Percentiles rank a stretch among this genome's conserved stretches.
Evolutionary conservation across 2,888 invertebrate genomes (phyloP).

Genomic region (Ptychoptera contaminata): DNA sequence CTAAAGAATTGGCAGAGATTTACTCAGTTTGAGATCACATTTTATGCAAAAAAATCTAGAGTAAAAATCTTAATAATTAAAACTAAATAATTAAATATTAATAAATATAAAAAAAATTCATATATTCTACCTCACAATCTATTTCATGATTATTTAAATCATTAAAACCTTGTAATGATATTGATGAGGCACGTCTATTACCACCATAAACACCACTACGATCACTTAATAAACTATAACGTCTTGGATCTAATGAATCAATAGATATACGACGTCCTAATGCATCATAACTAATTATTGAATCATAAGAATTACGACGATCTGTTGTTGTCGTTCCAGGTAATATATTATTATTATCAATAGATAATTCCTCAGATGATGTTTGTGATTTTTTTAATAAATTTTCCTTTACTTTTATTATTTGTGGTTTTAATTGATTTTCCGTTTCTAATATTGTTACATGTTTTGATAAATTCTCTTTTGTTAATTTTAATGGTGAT

Average conservation of each 20-base stretch:
- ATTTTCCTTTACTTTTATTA: neutral
- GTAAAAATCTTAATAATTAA: no score
- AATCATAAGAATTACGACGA: constrained; percentile 1
- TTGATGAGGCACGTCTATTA: neutral
- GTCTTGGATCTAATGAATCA: constrained; percentile 4
- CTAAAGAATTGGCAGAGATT: no score
- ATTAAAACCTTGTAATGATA: neutral
- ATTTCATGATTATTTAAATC: no score
- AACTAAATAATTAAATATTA: no score
- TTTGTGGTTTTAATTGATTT: constrained; percentile 19
- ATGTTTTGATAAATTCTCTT: constrained; percentile 11
- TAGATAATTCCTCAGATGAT: constrained; percentile 4
- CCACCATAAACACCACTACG: no score
- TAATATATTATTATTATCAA: neutral
- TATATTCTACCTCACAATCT: no score
- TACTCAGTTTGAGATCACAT: no score
- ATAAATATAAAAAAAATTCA: no score
- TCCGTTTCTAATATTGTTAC: constrained; percentile 10
- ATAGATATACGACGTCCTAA: neutral
- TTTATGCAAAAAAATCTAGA: no score
- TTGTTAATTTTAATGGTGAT: constrained; percentile 6
- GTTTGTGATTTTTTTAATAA: constrained; percentile 1
- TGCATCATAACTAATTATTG: neutral
- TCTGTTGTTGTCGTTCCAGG: constrained; percentile 2
- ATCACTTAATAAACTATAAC: neutral